These are phyloP conservation scores for Dynastes grantii DNA, from an alignment of 2,888 invertebrate species.

Conservation along the genomic window DNA sequence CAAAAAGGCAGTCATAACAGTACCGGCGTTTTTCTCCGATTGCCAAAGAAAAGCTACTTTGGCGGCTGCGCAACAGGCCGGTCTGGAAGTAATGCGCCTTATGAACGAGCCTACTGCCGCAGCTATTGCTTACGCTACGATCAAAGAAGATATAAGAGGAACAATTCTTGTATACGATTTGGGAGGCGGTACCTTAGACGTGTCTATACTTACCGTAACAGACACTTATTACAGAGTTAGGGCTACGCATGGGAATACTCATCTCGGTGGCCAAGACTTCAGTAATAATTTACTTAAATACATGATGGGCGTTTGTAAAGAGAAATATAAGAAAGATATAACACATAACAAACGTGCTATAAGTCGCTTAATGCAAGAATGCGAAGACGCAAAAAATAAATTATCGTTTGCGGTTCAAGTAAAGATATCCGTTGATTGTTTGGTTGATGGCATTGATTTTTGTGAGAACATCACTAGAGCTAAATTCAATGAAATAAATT, in stretches of 20 bases:
- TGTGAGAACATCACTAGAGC: constrained; percentile 52
- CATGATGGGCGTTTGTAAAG: constrained; percentile 50
- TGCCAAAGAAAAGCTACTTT: constrained; percentile 59
- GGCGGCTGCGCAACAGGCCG: constrained; percentile 58
- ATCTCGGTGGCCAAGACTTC: constrained; percentile 61
- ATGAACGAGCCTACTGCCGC: constrained; percentile 61
- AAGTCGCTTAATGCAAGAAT: constrained; percentile 55
- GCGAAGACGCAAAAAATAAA: constrained; percentile 55
- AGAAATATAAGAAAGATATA: constrained; percentile 53
- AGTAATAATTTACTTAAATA: constrained; percentile 56
- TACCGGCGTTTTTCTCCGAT: constrained; percentile 62
- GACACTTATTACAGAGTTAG: constrained; percentile 54
- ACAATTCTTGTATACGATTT: constrained; percentile 59
- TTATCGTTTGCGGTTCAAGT: constrained; percentile 52
- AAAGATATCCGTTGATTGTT: constrained; percentile 42
- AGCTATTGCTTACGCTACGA: constrained; percentile 56
- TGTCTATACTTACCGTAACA: constrained; percentile 56
- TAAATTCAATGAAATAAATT: constrained; percentile 57
- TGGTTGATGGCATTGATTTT: constrained; percentile 15
- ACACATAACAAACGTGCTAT: constrained; percentile 45
- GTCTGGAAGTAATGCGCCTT: constrained; percentile 56
- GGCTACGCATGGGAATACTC: constrained; percentile 58
- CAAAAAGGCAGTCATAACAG: constrained; percentile 59
- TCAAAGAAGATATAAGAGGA: constrained; percentile 52
- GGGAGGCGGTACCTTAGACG: constrained; percentile 61